Evolutionary conservation across 2,797 vertebrate species (phyloP).

Genomic region (Micropoecilia bifurca): DNA sequence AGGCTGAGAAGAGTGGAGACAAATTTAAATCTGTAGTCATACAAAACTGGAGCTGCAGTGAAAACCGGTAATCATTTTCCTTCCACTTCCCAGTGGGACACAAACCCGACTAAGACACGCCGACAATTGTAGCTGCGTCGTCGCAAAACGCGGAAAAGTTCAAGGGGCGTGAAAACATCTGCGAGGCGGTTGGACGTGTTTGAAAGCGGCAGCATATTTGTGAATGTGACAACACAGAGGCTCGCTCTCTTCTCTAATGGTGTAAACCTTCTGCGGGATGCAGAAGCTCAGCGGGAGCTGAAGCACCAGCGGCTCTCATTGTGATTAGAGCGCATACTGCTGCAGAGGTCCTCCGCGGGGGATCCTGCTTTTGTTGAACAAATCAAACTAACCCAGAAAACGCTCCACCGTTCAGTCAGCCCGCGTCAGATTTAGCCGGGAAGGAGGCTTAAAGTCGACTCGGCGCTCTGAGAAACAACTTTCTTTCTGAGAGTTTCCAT

Average conservation of each 20-base stretch:
- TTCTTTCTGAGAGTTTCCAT: background rate
- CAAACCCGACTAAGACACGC: background rate
- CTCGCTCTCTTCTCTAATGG: background rate
- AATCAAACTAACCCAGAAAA: background rate
- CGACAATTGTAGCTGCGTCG: background rate
- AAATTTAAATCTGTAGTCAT: background rate
- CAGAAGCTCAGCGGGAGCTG: slow-evolving; percentile 2
- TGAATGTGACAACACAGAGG: background rate
- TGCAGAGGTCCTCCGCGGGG: background rate
- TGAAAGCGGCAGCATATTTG: background rate
- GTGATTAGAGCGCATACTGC: background rate
- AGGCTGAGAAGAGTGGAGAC: background rate
- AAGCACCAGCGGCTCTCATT: background rate
- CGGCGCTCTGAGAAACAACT: background rate
- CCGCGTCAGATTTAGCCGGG: no score
- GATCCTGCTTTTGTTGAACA: background rate
- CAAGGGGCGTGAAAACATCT: background rate
- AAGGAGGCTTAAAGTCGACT: background rate
- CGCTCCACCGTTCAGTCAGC: background rate
- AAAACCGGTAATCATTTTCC: background rate
- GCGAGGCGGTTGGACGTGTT: background rate
- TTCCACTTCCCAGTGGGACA: background rate
- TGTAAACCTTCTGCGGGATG: background rate
- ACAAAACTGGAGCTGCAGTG: background rate
- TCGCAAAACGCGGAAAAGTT: background rate